Conservation (phyloP, 2,113 vertebrate genomes). For the Speoplatyrhinus poulsoni region DNA sequence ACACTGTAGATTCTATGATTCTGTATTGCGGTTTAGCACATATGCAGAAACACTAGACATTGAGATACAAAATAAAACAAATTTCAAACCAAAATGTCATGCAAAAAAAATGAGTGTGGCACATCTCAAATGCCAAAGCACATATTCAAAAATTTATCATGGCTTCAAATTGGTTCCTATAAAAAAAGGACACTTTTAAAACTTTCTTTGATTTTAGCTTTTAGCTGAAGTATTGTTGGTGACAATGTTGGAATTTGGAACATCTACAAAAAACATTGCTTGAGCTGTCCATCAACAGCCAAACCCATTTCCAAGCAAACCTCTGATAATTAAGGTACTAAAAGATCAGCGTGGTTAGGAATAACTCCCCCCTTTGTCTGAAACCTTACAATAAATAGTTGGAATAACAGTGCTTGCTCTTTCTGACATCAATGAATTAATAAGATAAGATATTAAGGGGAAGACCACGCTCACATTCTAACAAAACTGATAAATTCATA, state of each 20-base stretch:
- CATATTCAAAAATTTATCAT: conserved; percentile 61
- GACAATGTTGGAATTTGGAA: conserved; percentile 27
- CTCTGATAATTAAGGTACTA: neutral
- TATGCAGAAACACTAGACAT: conserved; percentile 36
- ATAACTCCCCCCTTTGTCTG: conserved; percentile 46
- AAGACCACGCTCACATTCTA: conserved; percentile 57
- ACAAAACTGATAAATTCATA: conserved; percentile 41
- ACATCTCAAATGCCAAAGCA: conserved; percentile 59
- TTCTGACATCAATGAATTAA: conserved; percentile 67
- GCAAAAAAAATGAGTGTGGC: conserved; percentile 58
- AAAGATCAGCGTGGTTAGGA: conserved; percentile 10
- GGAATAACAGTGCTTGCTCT: conserved; percentile 49
- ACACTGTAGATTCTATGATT: conserved; percentile 54
- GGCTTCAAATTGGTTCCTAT: conserved; percentile 70
- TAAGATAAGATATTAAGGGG: conserved; percentile 56
- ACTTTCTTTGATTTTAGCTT: conserved; percentile 42
- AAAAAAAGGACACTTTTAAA: conserved; percentile 72
- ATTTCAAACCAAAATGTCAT: conserved; percentile 65
- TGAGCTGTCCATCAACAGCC: conserved; percentile 29
- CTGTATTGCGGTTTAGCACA: conserved; percentile 49
- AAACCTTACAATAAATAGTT: conserved; percentile 63
- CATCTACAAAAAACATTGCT: conserved; percentile 47
- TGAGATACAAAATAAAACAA: conserved; percentile 27
- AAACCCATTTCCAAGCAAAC: neutral
- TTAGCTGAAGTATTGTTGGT: conserved; percentile 39